These are phyloP conservation scores for Bembecia ichneumoniformis DNA, from an alignment of 2,888 invertebrate genomes.

Conservation along the genomic window DNA sequence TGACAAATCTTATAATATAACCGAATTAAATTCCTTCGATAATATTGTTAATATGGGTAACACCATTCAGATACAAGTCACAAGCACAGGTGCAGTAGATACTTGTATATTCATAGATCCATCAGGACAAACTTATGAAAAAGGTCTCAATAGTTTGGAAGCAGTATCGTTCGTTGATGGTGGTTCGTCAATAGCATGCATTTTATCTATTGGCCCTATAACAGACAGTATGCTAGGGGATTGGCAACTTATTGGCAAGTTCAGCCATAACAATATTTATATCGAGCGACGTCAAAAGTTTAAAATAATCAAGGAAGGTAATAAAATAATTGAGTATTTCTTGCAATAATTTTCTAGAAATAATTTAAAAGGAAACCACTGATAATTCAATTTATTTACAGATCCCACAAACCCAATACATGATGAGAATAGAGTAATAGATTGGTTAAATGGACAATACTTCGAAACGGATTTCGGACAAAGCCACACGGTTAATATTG, in stretches of 20 bases:
- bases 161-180: slow-evolving; percentile 16
- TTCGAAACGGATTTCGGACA: slow-evolving; percentile 10
- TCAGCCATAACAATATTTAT: slow-evolving; percentile 20
- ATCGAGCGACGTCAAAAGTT: slow-evolving; percentile 20
- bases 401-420: slow-evolving; percentile 10
- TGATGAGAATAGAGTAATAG: slow-evolving; percentile 4
- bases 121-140: slow-evolving; percentile 12
- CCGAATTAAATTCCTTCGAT: slow-evolving; percentile 11
- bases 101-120: slow-evolving; percentile 21
- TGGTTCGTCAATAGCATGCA: slow-evolving; percentile 13
- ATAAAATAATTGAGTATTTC: slow-evolving; percentile 1
- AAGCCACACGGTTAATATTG: slow-evolving; percentile 22
- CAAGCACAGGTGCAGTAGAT: slow-evolving; percentile 14
- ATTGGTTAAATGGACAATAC: slow-evolving; percentile 6
- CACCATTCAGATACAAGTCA: slow-evolving; percentile 14
- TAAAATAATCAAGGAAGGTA: slow-evolving; percentile 28
- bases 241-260: slow-evolving; percentile 32
- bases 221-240: slow-evolving; percentile 21
- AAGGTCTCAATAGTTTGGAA: slow-evolving; percentile 2
- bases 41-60: slow-evolving; percentile 20
- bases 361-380: background rate
- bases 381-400: background rate
- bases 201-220: slow-evolving; percentile 21
- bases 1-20: slow-evolving; percentile 30
- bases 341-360: background rate